These are phyloP conservation scores for Gymnopithys bicolor DNA, from an alignment of 2,797 vertebrate species.

Conservation along the genomic window DNA sequence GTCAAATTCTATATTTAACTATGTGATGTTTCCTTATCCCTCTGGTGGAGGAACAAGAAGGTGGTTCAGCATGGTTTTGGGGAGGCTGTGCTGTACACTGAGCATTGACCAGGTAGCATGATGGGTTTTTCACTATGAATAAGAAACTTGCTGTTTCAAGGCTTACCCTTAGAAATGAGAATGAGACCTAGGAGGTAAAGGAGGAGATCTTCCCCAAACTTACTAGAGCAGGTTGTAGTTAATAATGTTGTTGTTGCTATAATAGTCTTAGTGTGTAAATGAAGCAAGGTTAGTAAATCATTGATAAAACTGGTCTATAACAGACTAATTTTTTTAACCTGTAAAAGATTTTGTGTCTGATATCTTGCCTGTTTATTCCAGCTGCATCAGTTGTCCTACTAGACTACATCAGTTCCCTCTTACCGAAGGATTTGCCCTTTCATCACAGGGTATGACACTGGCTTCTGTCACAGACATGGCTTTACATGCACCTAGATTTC, in stretches of 20 bases:
- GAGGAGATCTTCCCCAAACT: background rate
- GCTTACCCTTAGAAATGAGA: background rate
- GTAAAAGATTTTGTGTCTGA: background rate
- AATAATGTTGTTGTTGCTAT: background rate
- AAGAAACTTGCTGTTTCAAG: background rate
- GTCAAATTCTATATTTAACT: slow-evolving; percentile 7
- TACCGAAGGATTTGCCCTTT: background rate
- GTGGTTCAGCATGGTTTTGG: background rate
- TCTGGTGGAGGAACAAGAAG: background rate
- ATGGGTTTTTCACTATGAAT: background rate
- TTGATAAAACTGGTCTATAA: background rate
- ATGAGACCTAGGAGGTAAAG: background rate
- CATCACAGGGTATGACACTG: background rate
- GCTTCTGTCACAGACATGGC: background rate
- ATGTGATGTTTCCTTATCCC: background rate
- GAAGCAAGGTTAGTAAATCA: background rate
- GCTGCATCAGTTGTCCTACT: background rate
- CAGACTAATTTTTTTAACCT: background rate
- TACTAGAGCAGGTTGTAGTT: background rate
- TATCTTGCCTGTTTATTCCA: background rate
- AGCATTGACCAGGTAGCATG: background rate
- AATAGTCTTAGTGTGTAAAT: background rate
- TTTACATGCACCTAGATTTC: background rate
- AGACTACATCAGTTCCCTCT: background rate
- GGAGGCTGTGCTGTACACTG: background rate